Evolutionary conservation across 2,888 invertebrate species (phyloP), one percentile per base, ranked within the genome.

Genomic region (Pogonocherus hispidulus): DNA sequence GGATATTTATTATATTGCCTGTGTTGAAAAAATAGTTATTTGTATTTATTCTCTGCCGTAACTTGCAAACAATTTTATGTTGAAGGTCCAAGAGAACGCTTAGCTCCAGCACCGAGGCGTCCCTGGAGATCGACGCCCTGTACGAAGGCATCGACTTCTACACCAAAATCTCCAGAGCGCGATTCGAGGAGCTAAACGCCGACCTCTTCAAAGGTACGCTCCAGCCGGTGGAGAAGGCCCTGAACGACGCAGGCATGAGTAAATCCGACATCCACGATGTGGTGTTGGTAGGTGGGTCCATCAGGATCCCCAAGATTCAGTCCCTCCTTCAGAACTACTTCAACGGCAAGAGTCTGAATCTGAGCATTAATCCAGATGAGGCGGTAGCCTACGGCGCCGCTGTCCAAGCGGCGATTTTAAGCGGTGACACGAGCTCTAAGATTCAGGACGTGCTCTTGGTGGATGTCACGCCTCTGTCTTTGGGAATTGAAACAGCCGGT

Each of bases 271-370:
- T 94, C 69, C 89, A 94, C 81, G 94, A 94, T 78, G 91, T 95
- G 1, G 94, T 95, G 0, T 86, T 95, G 52, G 94, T 95, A 46
- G 95, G 95, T 3, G 95, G 94, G 20, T 93, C 93, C 0, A 94
- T 91, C 0, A 89, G 94, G 71, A 94, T 94, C 63, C 94, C 94
- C 0, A 94, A 94, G 83, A 90, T 94, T 35, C 94, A 94, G 84
- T 90, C 85, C 63, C 83, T 94, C 74, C 87, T 94, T 20, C 90
- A 92, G 84, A 91, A 91, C 82, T 94, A 91, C 86, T 94, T 94
- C 88, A 88, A 89, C 71, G 92, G 92, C 6, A 93, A 93, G 84
- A 87, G 89, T 46, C 85, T 94, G 14, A 93, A 93, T 81, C 86
- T 92, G 46, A 92, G 92, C 47, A 93, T 94, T 80, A 93, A 94